phyloP scores from a whole-genome alignment of 2,888 invertebrate genomes.

The Ochlodes sylvanus region DNA sequence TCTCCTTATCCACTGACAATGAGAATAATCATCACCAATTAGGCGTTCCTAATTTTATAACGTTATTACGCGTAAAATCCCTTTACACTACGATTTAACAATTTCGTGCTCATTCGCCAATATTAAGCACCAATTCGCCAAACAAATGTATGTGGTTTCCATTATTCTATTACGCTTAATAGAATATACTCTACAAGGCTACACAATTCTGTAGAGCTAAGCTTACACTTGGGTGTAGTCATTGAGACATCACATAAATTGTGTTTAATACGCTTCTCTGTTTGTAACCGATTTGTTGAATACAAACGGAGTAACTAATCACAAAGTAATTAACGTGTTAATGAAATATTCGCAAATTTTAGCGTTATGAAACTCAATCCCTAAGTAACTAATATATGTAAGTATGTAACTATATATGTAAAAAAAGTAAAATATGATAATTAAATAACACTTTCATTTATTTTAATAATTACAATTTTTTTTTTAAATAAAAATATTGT shows the following conservation, averaged over 20 bases:
- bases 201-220: slow-evolving; percentile 4
- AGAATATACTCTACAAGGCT: not conserved
- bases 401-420: no score
- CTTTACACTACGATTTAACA: not conserved
- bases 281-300: not conserved
- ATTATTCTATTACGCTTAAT: slow-evolving; percentile 15
- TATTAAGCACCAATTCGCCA: slow-evolving; percentile 9
- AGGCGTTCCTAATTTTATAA: no score
- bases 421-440: no score
- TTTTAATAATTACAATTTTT: no score
- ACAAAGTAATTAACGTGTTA: slow-evolving; percentile 9
- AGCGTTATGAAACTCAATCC: not conserved
- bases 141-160: slow-evolving; percentile 4
- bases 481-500: no score
- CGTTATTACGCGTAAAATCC: not conserved
- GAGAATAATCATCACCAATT: not conserved
- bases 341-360: slow-evolving; percentile 2
- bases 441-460: no score
- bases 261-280: slow-evolving; percentile 13
- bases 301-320: not conserved
- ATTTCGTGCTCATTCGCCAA: slow-evolving; percentile 2
- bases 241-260: slow-evolving; percentile 18
- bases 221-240: not conserved
- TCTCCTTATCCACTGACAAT: no score
- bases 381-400: no score